These are phyloP conservation scores for Sinocyclocheilus maitianheensis DNA, from an alignment of 2,113 vertebrate species.

Conservation along the genomic window DNA sequence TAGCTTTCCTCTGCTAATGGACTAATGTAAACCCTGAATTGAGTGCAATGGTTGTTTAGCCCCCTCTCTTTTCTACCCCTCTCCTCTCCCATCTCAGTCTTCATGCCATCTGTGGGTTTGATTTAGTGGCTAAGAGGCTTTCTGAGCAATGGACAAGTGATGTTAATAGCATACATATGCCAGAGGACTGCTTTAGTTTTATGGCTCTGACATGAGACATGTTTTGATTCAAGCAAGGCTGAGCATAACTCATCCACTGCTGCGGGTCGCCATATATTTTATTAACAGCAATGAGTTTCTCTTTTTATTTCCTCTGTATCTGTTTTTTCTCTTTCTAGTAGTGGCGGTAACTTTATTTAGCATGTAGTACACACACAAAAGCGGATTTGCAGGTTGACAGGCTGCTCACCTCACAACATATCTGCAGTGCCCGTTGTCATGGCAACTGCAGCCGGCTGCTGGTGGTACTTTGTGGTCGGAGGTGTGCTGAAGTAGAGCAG, in stretches of 20 bases:
- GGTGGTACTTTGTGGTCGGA: constrained; percentile 29
- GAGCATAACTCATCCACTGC: constrained; percentile 46
- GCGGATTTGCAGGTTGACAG: constrained; percentile 44
- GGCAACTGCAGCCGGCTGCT: constrained; percentile 66
- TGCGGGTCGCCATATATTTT: constrained; percentile 30
- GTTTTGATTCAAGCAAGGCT: constrained; percentile 33
- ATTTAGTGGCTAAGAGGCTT: constrained; percentile 47
- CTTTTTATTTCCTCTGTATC: constrained; percentile 2
- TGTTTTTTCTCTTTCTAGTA: constrained; percentile 3
- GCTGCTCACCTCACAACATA: constrained; percentile 49
- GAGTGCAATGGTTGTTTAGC: neutral
- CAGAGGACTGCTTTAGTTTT: constrained; percentile 45
- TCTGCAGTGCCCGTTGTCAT: constrained; percentile 68
- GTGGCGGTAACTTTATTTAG: constrained; percentile 53
- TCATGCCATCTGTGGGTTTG: constrained; percentile 47
- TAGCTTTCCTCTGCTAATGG: constrained; percentile 28
- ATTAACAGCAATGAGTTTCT: constrained; percentile 39
- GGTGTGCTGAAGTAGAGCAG: constrained; percentile 45
- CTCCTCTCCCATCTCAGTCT: neutral
- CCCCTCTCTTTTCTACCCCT: neutral
- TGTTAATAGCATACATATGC: constrained; percentile 50
- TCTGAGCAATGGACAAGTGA: constrained; percentile 44
- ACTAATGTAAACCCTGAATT: constrained; percentile 22
- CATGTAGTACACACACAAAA: constrained; percentile 31
- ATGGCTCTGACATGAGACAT: constrained; percentile 35